Conservation (phyloP, 2,797 vertebrate genomes). For the Epinephelus coioides region DNA sequence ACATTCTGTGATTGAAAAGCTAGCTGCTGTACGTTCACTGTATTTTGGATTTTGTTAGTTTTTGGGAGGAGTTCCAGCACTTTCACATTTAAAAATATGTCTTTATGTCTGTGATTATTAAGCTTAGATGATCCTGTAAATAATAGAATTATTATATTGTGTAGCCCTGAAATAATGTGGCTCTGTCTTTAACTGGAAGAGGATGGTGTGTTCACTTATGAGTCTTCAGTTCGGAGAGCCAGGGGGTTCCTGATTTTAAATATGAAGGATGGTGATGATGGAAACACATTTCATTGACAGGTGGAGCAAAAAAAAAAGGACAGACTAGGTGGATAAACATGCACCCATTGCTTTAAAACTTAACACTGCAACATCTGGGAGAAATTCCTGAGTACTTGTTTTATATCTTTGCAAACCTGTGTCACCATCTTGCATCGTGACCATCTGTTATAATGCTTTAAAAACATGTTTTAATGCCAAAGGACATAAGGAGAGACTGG, state of each 20-base stretch:
- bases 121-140: constrained; percentile 51
- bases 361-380: constrained; percentile 10
- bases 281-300: constrained; percentile 16
- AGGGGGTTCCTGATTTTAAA: constrained; percentile 13
- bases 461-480: constrained; percentile 28
- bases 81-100: constrained; percentile 59
- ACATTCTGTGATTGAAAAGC: constrained; percentile 60
- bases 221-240: constrained; percentile 43
- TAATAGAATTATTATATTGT: constrained; percentile 30
- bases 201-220: constrained; percentile 34
- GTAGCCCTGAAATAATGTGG: constrained; percentile 9
- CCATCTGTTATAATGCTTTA: constrained; percentile 20
- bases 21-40: constrained; percentile 59
- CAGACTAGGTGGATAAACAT: not conserved
- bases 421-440: constrained; percentile 6
- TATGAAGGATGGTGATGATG: constrained; percentile 26
- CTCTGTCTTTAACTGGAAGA: constrained; percentile 37
- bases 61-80: constrained; percentile 60
- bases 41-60: constrained; percentile 40
- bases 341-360: not conserved
- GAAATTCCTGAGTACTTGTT: constrained; percentile 5
- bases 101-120: constrained; percentile 35
- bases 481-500: not conserved
- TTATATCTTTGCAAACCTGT: constrained; percentile 10
- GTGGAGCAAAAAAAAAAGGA: not conserved